Evolutionary conservation across 2,113 vertebrate genomes (phyloP), one percentile per base, ranked within the genome.

Genomic region (Equus quagga): DNA sequence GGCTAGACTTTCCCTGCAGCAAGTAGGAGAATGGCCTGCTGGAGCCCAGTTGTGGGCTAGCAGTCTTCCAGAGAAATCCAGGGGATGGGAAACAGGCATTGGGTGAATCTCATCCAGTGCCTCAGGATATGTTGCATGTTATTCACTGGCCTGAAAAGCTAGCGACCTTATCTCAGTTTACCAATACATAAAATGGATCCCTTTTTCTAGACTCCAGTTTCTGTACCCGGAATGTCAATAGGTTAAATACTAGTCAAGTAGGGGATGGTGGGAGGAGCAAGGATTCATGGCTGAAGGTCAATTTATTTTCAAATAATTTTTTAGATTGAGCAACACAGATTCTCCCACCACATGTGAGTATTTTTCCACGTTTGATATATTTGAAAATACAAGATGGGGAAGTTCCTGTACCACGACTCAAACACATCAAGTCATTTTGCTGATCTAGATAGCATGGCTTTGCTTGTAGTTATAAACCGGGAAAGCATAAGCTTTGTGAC

Each of bases 281-380:
- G 76, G 81, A 82, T 92, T 97, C 76, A 58, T 41, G 73, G 72
- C 94, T 97, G 75, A 97, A 98, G 89, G 94, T 96, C 96, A 95
- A 94, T 98, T 94, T 92, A 96, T 97, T 98, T 98, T 98, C 90
- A 96, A 97, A 98, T 97, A 95, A 97, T 98, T 97, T 98, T 98
- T 98, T 97, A 98, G 96, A 97, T 97, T 97, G 97, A 97, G 96
- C 97, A 98, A 96, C 95, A 88, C 96, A 97, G 97, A 96, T 94
- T 95, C 97, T 97, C 94, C 96, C 94, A 97, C 70, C 94, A 97
- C 94, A 93, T 97, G 94, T 97, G 96, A 97, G 97, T 98, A 96
- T 92, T 96, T 93, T 96, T 97, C 92, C 97, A 96, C 96, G 96
- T 95, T 95, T 96, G 96, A 80, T 97, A 64, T 85, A 90, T 94